These are phyloP conservation scores for Heliocidaris tuberculata DNA, from an alignment of 35 echinoderm and acorn worm species.

Conservation along the genomic window DNA sequence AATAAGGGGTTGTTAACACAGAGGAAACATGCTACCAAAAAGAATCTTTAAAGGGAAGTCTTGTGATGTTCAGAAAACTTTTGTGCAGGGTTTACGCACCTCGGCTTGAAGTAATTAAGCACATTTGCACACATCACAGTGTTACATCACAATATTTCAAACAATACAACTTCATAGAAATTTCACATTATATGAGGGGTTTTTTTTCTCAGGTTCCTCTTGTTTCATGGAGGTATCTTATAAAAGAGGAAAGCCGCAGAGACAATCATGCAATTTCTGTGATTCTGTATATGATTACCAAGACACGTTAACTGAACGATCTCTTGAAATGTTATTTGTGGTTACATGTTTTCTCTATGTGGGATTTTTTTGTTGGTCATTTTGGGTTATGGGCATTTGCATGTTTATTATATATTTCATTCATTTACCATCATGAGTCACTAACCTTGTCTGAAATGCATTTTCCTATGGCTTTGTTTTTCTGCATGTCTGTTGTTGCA, in stretches of 20 bases:
- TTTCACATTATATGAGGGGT: no score
- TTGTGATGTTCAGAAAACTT: background rate
- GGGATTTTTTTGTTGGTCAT: background rate
- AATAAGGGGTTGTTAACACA: background rate
- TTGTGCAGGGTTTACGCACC: background rate
- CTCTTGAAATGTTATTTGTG: background rate
- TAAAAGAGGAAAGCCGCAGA: no score
- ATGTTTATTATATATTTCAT: background rate
- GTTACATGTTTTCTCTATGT: background rate
- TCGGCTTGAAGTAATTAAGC: background rate
- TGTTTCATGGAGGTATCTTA: no score
- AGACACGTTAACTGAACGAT: background rate
- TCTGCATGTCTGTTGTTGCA: background rate
- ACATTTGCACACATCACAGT: no score
- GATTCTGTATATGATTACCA: background rate
- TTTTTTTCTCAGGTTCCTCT: no score
- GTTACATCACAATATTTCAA: no score
- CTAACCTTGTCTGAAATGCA: background rate
- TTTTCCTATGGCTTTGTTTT: background rate
- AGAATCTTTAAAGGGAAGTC: background rate
- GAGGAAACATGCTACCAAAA: background rate
- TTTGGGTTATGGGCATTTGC: background rate
- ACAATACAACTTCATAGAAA: no score
- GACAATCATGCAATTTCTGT: no score
- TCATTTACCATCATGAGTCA: background rate